Evolutionary conservation across 1,140 invertebrate genomes (phyloP).

Genomic region (Drosophila lacertosa): DNA sequence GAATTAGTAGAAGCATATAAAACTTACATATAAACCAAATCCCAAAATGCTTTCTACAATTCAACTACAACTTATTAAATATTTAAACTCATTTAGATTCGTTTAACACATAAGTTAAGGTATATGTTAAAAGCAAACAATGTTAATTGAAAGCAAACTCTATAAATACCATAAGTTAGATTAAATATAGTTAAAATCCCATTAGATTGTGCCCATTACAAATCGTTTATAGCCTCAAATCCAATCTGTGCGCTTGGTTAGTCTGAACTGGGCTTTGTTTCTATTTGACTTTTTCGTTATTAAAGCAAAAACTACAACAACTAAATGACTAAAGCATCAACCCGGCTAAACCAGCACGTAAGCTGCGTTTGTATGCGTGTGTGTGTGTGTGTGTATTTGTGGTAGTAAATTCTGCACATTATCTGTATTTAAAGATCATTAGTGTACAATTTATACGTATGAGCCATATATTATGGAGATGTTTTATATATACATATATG

Average conservation of each 20-base stretch:
- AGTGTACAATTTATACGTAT: constrained; percentile 69
- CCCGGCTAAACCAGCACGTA: neutral
- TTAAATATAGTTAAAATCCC: neutral
- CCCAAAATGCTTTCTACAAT: no score
- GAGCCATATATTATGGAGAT: constrained; percentile 32
- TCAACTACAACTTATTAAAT: no score
- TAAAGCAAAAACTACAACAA: constrained; percentile 21
- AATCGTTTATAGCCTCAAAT: neutral
- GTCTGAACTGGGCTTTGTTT: neutral
- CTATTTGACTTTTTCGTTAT: constrained; percentile 36
- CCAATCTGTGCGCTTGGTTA: neutral
- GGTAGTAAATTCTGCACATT: constrained; percentile 33
- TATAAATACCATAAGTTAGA: no score
- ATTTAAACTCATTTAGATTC: no score
- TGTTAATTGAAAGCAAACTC: no score
- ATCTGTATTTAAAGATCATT: constrained; percentile 80
- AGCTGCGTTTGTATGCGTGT: neutral
- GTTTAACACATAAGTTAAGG: no score
- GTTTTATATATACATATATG: constrained; percentile 11
- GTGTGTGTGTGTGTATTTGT: constrained; percentile 19
- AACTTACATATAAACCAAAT: no score
- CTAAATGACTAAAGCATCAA: constrained; percentile 35
- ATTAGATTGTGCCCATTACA: neutral
- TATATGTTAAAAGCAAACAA: no score
- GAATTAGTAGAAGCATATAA: no score